These are phyloP conservation scores for Grantiella picta DNA, from an alignment of 2,113 vertebrate genomes.

Conservation along the genomic window DNA sequence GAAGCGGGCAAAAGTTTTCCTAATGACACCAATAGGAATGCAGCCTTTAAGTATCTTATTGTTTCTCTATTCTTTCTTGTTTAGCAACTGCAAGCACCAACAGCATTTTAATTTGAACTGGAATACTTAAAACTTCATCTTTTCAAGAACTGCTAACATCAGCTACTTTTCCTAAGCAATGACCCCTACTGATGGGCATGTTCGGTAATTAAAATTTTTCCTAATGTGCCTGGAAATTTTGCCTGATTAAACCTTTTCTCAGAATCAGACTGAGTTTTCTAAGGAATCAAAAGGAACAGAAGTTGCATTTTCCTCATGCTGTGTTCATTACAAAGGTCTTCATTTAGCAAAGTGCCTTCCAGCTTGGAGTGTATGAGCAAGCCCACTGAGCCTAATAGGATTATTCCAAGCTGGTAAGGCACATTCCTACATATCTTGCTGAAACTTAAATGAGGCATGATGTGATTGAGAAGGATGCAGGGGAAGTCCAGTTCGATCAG, in stretches of 20 bases:
- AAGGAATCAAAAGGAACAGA: constrained; percentile 1
- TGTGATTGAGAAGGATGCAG: not conserved
- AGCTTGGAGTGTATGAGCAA: not conserved
- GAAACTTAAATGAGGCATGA: not conserved
- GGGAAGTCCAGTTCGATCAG: not conserved
- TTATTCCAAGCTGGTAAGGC: not conserved
- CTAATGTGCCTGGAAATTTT: not conserved
- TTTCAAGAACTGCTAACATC: not conserved
- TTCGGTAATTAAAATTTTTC: not conserved
- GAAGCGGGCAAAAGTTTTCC: not conserved
- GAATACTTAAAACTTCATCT: not conserved
- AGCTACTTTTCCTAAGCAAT: not conserved
- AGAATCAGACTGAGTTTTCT: not conserved
- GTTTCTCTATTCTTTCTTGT: not conserved
- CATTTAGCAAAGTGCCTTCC: not conserved
- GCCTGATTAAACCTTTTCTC: not conserved
- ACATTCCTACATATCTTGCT: not conserved
- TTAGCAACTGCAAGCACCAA: not conserved
- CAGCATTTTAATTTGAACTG: not conserved
- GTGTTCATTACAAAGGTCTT: not conserved
- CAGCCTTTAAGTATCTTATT: not conserved
- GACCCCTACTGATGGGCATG: not conserved
- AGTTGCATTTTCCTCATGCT: not conserved
- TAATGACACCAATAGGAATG: not conserved
- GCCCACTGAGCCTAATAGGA: not conserved